Evolutionary conservation across 2,113 vertebrate genomes (phyloP), one percentile per base, ranked within the genome.

Genomic region (Vimba vimba): DNA sequence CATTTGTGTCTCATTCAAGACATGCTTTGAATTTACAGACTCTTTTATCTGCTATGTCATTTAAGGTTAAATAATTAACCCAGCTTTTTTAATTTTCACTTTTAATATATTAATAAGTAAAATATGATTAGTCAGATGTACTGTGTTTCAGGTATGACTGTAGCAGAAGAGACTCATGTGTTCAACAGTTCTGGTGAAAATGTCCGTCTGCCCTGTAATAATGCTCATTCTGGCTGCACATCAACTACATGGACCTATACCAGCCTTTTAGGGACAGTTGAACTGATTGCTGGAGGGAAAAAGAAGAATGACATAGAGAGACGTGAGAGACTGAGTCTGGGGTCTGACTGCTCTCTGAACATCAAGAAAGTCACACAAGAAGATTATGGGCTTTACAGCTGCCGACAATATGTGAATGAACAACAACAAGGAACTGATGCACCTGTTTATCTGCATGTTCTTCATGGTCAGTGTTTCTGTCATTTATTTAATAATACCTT

Each of bases 291-390:
- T 69, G 2, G 4, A n/a, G 78, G 79, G 13, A 39, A 2, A 25
- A 66, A 60, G 4, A 60, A 33, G 68, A n/a, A 11, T 3, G 1
- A 85, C 55, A 17, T 1, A 78, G 5, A 64, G 27, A 81, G 68
- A 73, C 25, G 3, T 12, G 79, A 69, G 59, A 77, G 64, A 50
- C 73, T 88, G 55, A 76, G 79, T 45, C 0, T 88, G 39, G 73
- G 13, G 13, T n/a, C 73, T 33, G 21, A 86, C 71, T 85, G 87
- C 57, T 88, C 79, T 82, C 84, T 88, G n/a, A 30, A 71, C 78
- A 85, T 88, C 27, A 17, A 15, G 27, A 3, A 74, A 15, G 23
- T 83, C 17, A 73, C 15, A n/a, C 6, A 69, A 68, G 39, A 62
- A 45, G 80, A 88, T 64, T 45, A 17, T 73, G 84, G 87, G n/a